Evolutionary conservation across 2,888 invertebrate species (phyloP), one percentile per base, ranked within the genome.

Genomic region (Lampropteryx suffumata): DNA sequence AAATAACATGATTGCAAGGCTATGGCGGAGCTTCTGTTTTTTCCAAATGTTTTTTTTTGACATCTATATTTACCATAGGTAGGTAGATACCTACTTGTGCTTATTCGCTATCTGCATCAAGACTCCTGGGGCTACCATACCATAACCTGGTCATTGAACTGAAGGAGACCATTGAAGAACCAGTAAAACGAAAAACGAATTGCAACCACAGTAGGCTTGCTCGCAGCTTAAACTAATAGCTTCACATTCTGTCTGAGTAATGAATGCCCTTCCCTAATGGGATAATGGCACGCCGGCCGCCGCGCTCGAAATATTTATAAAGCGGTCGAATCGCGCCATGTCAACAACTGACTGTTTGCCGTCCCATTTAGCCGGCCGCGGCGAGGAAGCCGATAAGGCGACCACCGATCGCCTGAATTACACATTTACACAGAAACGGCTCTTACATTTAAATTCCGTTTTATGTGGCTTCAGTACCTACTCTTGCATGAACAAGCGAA

Each of bases 221-320:
- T 30, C 24, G 11, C 26, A 27, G 21, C 34, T 13, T 29, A 32
- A 27, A 66, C 73, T 79, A 79, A 83, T 80, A 81, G 81, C 79
- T 73, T 73, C 76, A 77, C 81, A 81, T 84, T 84, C 78, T 80
- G 76, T 84, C 78, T 80, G 76, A 75, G 79, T 82, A 82, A 86
- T 80, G 84, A 82, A 85, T 84, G 81, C 78, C 75, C 80, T 84
- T 74, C 79, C 82, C 76, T 86, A 88, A 88, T 87, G 84, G 84
- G 83, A 84, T 87, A 87, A 87, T 87, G 79, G 81, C 79, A 75
- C 73, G 71, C 72, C 73, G 81, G 79, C 75, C 73, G 71, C 72
- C 73, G 71, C 71, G 75, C 71, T 83, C 77, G 79, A 82, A 86
- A 88, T 85, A 87, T 85, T 84, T 87, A 82, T 84, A 84, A 85